Evolutionary conservation across 2,888 invertebrate genomes (phyloP).

Genomic region (Biston betularia): DNA sequence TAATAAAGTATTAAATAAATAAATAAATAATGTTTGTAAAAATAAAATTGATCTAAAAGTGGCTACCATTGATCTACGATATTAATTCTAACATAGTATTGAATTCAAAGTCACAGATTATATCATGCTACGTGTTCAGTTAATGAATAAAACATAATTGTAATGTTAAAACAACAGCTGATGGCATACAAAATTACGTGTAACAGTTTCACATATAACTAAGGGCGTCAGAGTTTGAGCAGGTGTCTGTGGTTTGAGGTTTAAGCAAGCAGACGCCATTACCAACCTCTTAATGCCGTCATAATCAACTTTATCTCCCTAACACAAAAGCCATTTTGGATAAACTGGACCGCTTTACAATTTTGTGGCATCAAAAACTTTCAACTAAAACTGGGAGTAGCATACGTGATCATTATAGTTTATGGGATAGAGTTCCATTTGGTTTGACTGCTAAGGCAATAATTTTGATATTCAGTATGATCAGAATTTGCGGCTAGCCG

Average conservation of each 20-base stretch:
- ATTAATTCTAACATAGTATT: no score
- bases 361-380: constrained; percentile 40
- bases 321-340: constrained; percentile 39
- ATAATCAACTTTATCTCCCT: constrained; percentile 26
- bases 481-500: constrained; percentile 30
- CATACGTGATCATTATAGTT: constrained; percentile 49
- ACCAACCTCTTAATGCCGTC: constrained; percentile 31
- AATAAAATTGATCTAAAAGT: no score
- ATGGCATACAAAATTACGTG: constrained; percentile 52
- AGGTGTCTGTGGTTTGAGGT: constrained; percentile 72
- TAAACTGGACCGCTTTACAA: constrained; percentile 28
- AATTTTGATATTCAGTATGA: constrained; percentile 27
- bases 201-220: constrained; percentile 64
- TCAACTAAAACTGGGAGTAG: constrained; percentile 50
- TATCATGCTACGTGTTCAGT: not conserved
- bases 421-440: constrained; percentile 49
- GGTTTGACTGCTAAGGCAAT: constrained; percentile 34
- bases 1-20: no score
- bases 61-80: no score
- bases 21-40: no score
- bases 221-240: constrained; percentile 63
- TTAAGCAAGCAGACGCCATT: constrained; percentile 53
- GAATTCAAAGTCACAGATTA: no score
- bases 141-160: constrained; percentile 20
- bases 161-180: constrained; percentile 28